phyloP scores from a whole-genome alignment of 2,888 invertebrate genomes.

The Pheosia tremula region DNA sequence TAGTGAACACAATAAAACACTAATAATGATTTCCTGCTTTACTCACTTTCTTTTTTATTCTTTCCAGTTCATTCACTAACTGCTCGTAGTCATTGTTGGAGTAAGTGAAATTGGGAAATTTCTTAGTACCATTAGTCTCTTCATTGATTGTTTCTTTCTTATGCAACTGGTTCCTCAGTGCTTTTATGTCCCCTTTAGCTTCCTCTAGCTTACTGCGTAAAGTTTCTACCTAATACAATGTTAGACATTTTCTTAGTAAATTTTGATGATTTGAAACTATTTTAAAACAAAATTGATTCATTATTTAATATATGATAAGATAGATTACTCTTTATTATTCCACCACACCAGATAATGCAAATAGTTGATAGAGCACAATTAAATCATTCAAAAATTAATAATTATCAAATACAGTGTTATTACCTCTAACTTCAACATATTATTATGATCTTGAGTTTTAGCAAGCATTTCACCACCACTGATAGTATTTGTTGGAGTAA shows the following conservation, averaged over 20 bases:
- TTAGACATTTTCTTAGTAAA: no score
- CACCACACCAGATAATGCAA: no score
- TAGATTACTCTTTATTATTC: no score
- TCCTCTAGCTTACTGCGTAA: conserved; percentile 89
- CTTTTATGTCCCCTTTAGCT: conserved; percentile 88
- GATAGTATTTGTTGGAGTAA: conserved; percentile 71
- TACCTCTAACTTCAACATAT: conserved; percentile 82
- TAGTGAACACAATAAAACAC: neutral
- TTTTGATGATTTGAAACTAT: no score
- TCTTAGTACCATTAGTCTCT: conserved; percentile 45
- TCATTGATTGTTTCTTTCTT: conserved; percentile 48
- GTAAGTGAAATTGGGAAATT: conserved; percentile 38
- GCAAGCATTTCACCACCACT: conserved; percentile 84
- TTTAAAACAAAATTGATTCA: no score
- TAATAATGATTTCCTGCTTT: neutral
- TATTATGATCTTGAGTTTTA: conserved; percentile 85
- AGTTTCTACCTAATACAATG: conserved; percentile 83
- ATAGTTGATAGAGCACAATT: no score
- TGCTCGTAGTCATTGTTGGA: conserved; percentile 85
- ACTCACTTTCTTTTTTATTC: conserved; percentile 85
- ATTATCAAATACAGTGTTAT: conserved; percentile 3
- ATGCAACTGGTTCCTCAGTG: conserved; percentile 81
- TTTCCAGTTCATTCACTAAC: conserved; percentile 87
- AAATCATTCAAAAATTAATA: no score
- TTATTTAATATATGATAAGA: no score